Evolutionary conservation across 2,797 vertebrate species (phyloP).

Genomic region (Sebastes diploproa): DNA sequence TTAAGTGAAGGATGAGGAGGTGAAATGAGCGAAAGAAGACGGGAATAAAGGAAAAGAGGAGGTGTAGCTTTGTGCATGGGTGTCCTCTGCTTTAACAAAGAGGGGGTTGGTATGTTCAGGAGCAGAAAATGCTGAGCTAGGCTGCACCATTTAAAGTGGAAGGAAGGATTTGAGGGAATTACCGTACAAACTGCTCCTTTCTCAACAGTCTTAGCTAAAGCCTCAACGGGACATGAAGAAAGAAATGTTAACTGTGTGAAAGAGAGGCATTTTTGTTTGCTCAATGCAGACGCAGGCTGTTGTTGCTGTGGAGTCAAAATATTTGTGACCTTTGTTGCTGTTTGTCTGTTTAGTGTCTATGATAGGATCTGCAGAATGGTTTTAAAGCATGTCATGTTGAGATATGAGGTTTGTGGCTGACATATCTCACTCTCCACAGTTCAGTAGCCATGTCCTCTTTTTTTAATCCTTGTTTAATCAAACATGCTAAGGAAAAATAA

Average conservation of each 20-base stretch:
- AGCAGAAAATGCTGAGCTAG: slow-evolving; percentile 37
- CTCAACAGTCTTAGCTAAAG: slow-evolving; percentile 32
- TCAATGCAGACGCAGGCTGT: not conserved
- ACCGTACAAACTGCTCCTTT: slow-evolving; percentile 29
- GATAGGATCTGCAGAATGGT: no score
- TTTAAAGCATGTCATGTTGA: not conserved
- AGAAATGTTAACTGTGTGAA: not conserved
- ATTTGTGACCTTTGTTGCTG: slow-evolving; percentile 5
- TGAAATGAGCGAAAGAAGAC: not conserved
- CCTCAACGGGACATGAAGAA: not conserved
- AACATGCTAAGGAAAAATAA: not conserved
- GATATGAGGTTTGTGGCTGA: not conserved
- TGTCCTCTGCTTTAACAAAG: not conserved
- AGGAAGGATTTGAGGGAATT: slow-evolving; percentile 53
- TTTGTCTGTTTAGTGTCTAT: not conserved
- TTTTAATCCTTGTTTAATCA: not conserved
- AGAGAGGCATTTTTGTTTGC: not conserved
- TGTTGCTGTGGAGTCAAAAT: slow-evolving; percentile 38
- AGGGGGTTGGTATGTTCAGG: slow-evolving; percentile 20
- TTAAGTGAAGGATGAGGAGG: not conserved
- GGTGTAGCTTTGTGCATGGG: not conserved
- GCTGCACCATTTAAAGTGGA: slow-evolving; percentile 16
- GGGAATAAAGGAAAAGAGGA: not conserved
- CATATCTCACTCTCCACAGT: not conserved
- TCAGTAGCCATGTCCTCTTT: not conserved